phyloP scores from a whole-genome alignment of 1,140 invertebrate genomes.

The Pinna nobilis region DNA sequence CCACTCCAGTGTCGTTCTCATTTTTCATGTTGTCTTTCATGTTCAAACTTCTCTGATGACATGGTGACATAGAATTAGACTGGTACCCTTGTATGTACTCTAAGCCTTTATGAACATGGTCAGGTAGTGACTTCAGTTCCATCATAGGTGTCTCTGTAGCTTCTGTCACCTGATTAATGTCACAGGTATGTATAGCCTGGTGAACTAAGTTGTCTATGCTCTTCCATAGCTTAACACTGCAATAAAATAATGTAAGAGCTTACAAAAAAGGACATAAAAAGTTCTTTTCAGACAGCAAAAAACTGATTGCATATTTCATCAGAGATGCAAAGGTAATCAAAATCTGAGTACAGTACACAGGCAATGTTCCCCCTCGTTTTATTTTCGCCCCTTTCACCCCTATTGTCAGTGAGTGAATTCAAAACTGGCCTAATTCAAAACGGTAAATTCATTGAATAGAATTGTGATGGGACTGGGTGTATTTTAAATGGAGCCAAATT shows the following conservation, averaged over 20 bases:
- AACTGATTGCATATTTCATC: background rate
- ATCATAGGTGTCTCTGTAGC: conserved; percentile 12
- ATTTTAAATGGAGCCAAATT: too few relatives aligned
- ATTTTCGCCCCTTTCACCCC: too few relatives aligned
- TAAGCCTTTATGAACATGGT: conserved; percentile 14
- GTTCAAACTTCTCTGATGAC: background rate
- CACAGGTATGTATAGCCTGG: conserved; percentile 45
- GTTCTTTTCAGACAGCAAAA: background rate
- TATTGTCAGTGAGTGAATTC: too few relatives aligned
- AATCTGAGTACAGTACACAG: too few relatives aligned
- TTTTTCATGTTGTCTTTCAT: background rate
- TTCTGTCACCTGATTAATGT: background rate
- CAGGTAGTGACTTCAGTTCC: conserved; percentile 17
- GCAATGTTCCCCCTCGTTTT: too few relatives aligned
- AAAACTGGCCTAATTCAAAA: too few relatives aligned
- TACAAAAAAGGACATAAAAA: background rate
- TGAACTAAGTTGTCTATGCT: conserved; percentile 48
- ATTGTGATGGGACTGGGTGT: too few relatives aligned
- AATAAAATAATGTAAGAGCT: conserved; percentile 4
- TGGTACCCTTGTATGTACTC: conserved; percentile 30
- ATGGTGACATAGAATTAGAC: background rate
- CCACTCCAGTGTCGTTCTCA: conserved; percentile 42
- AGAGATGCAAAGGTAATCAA: background rate
- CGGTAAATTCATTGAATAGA: too few relatives aligned
- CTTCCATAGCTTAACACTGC: conserved; percentile 47